Conservation (phyloP, 2,888 invertebrate genomes). For the Drosophila testacea region DNA sequence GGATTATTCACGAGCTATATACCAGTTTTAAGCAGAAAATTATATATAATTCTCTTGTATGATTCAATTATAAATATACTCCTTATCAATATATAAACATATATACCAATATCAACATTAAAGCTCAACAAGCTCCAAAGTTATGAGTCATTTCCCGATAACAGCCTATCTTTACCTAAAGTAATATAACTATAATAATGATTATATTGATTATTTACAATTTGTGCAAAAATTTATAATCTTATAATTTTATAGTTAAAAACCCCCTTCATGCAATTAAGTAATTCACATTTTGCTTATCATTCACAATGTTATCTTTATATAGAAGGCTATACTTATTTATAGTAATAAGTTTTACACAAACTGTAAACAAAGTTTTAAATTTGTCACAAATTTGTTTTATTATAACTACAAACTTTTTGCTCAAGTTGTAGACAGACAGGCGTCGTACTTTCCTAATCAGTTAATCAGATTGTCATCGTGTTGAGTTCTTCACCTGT, state of each 20-base stretch:
- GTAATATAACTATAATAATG: too few species aligned
- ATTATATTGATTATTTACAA: too few species aligned
- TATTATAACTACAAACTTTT: slow-evolving; percentile 12
- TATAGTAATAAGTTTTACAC: too few species aligned
- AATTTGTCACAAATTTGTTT: slow-evolving; percentile 27
- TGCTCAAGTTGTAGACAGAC: slow-evolving; percentile 9
- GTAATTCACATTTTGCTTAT: too few species aligned
- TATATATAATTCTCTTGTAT: neutral
- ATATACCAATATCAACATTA: neutral
- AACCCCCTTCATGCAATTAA: too few species aligned
- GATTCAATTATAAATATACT: too few species aligned
- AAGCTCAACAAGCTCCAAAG: neutral
- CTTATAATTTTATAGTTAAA: too few species aligned
- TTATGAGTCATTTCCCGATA: neutral
- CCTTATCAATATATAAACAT: too few species aligned
- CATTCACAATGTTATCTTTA: too few species aligned
- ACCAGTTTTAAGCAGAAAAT: neutral
- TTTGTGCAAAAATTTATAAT: too few species aligned
- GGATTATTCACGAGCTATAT: neutral
- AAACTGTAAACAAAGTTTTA: slow-evolving; percentile 16
- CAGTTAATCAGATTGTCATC: slow-evolving; percentile 19
- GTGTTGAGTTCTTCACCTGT: slow-evolving; percentile 38
- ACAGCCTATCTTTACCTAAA: too few species aligned
- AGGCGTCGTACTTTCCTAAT: slow-evolving; percentile 2
- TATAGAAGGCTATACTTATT: too few species aligned